Conservation (phyloP, 1,140 invertebrate genomes). For the Drosophila tsacasi region DNA sequence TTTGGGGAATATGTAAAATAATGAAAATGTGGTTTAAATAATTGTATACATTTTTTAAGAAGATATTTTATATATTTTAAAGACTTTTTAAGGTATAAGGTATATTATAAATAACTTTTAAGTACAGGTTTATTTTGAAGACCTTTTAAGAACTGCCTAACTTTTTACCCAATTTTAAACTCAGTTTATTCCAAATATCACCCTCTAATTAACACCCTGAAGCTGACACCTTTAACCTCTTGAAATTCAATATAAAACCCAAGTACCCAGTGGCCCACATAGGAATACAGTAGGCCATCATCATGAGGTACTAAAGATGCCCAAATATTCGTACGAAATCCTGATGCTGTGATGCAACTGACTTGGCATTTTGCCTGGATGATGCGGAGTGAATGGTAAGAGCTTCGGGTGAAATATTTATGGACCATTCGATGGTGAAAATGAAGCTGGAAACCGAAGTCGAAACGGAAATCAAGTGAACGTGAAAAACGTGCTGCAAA, state of each 20-base stretch:
- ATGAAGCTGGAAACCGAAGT: conserved; percentile 47
- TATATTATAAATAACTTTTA: too few species aligned
- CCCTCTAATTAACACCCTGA: too few species aligned
- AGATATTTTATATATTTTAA: too few species aligned
- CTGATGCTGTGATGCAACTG: conserved; percentile 55
- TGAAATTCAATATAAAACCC: conserved; percentile 11
- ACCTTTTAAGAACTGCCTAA: neutral
- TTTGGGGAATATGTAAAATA: too few species aligned
- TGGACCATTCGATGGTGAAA: conserved; percentile 61
- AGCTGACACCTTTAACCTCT: conserved; percentile 8
- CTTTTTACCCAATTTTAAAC: neutral
- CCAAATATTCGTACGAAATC: conserved; percentile 17
- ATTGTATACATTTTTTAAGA: too few species aligned
- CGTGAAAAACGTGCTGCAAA: conserved; percentile 70
- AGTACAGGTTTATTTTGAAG: neutral
- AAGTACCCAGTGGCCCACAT: conserved; percentile 23
- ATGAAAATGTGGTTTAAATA: too few species aligned
- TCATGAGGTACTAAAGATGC: conserved; percentile 32
- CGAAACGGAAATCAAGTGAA: conserved; percentile 75
- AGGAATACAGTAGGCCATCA: conserved; percentile 20
- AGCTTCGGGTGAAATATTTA: conserved; percentile 55
- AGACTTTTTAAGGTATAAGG: too few species aligned
- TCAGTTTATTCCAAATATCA: neutral
- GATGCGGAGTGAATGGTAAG: conserved; percentile 50
- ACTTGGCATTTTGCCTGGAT: conserved; percentile 48